Conservation (phyloP, 2,888 invertebrate species). For the Erebia epiphron region DNA sequence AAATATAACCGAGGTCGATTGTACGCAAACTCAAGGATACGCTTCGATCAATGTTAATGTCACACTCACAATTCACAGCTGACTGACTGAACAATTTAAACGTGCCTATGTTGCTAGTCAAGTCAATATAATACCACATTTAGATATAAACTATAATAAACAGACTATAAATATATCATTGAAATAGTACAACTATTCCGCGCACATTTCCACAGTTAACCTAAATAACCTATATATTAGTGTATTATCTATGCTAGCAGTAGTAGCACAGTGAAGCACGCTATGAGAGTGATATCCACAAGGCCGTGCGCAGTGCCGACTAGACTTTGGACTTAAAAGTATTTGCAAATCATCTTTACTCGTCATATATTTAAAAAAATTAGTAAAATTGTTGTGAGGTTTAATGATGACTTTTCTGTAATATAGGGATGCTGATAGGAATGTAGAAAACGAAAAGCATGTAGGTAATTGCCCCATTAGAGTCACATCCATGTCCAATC, state of each 20-base stretch:
- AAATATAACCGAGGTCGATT: conserved; percentile 20
- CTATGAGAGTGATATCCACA: conserved; percentile 11
- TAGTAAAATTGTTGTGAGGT: background rate
- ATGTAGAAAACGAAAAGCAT: too few species aligned
- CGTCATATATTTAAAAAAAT: background rate
- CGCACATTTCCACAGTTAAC: conserved; percentile 9
- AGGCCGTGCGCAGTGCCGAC: background rate
- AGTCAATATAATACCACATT: background rate
- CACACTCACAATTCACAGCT: conserved; percentile 1
- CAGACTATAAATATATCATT: background rate
- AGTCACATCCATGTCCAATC: too few species aligned
- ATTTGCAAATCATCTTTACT: conserved; percentile 11
- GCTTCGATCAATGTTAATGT: conserved; percentile 18
- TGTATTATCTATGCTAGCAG: too few species aligned
- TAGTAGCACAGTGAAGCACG: conserved; percentile 3
- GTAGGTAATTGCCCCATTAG: too few species aligned
- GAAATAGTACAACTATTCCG: background rate
- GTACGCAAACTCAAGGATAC: conserved; percentile 1
- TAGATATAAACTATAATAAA: background rate
- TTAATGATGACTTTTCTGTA: too few species aligned
- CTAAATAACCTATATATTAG: conserved; percentile 19
- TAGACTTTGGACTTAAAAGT: conserved; percentile 15
- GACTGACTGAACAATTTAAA: background rate
- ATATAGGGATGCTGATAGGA: too few species aligned
- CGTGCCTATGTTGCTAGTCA: conserved; percentile 1